Evolutionary conservation across 1,140 invertebrate species (phyloP).

Genomic region (Trichonephila inaurata): DNA sequence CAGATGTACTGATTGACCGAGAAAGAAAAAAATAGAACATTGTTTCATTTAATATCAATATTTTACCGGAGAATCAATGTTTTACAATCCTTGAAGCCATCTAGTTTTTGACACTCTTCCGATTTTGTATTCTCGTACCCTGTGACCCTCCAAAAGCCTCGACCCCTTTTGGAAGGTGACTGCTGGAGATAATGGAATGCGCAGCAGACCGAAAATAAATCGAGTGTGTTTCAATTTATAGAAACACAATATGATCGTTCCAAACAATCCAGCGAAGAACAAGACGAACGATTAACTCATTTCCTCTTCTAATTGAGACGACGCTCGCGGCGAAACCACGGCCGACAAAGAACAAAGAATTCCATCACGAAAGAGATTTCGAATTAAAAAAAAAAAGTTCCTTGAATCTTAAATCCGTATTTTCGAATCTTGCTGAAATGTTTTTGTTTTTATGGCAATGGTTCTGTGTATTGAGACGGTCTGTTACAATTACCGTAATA

Average conservation of each 20-base stretch:
- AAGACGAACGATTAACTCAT: neutral
- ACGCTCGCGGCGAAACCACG: neutral
- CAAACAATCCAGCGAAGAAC: neutral
- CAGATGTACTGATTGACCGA: neutral
- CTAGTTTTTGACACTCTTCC: neutral
- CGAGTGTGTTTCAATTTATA: neutral
- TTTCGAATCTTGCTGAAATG: neutral
- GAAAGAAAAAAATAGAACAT: neutral
- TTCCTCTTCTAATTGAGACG: neutral
- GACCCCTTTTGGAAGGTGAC: slow-evolving; percentile 15
- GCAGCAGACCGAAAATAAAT: slow-evolving; percentile 11
- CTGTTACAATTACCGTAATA: neutral
- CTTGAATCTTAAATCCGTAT: neutral
- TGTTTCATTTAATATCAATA: neutral
- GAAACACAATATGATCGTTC: slow-evolving; percentile 8
- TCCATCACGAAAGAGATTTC: neutral
- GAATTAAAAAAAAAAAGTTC: neutral
- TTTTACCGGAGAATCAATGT: neutral
- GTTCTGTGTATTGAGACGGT: neutral
- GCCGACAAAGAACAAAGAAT: neutral
- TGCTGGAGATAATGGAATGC: slow-evolving; percentile 6
- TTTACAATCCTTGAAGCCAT: neutral
- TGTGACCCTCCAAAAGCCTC: neutral
- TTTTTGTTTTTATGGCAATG: neutral
- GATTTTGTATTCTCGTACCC: neutral